Base-by-base conservation (phyloP, 2,113 vertebrate genomes). In the Actenoides hombroni region DNA sequence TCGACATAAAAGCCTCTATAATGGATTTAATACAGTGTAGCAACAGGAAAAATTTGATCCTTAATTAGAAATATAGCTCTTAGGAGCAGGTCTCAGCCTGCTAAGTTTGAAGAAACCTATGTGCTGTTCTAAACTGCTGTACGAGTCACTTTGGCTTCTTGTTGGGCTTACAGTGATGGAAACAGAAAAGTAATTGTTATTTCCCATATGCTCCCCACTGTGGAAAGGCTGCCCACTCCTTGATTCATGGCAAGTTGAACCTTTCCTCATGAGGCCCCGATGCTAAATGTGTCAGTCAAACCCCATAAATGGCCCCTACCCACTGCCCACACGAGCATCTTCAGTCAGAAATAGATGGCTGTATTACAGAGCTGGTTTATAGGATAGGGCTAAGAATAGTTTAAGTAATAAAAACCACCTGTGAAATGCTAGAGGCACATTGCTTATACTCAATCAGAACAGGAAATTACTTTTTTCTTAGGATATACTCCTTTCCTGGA, bases 381-480 rank as follows among this genome's bases (percentile, higher is more conserved):
- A 57, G 59, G 5, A 57, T 51, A 67, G 46, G 5, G 37, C 83
- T 74, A 92, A 31, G 25, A 89, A 53, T 40, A 68, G 20, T 64
- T 85, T 37, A 83, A 80, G 37, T 42, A 83, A 77, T 42, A 53
- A 86, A 95, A 90, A 24, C 1, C 42, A 64, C 33, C 67, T 56
- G 68, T 78, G 69, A 93, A 88, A 48, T 77, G 25, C 39, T 88
- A 67, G 5, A 82, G 16, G 44, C n/a, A 83, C 42, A 28, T 42
- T 87, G 40, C 61, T 94, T 83, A 77, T 31, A 61, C 28, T 2
- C 0, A 92, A 37, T 74, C 39, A 54, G 82, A 86, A 63, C 35
- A 85, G 75, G 61, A 90, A 90, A 83, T 94, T 68, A 46, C 26
- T 83, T 96, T 86, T 19, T 88, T 85, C 54, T 71, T 61, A 64